phyloP scores from a whole-genome alignment of 2,888 invertebrate species.

The Odontomyia ornata region DNA sequence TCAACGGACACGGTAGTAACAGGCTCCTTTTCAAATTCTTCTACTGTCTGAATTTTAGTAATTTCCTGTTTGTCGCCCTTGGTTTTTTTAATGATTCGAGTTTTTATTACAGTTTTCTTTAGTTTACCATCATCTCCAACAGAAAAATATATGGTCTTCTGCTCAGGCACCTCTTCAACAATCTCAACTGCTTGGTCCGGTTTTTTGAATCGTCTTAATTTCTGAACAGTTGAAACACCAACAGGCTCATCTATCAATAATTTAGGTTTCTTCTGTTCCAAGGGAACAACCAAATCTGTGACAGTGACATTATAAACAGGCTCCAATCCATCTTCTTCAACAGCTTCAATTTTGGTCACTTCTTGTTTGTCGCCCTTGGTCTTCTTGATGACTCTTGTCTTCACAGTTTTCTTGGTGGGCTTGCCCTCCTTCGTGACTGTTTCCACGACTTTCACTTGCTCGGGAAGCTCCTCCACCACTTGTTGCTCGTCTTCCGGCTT shows the following conservation, averaged over 20 bases:
- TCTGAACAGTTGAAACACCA: conserved; percentile 42
- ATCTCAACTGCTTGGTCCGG: background rate
- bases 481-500: no score
- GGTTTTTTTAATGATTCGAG: conserved; percentile 58
- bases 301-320: conserved; percentile 59
- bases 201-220: conserved; percentile 54
- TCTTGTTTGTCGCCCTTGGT: no score
- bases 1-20: conserved; percentile 62
- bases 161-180: conserved; percentile 59
- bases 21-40: conserved; percentile 65
- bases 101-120: conserved; percentile 58
- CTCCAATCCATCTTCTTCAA: conserved; percentile 58
- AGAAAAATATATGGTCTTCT: conserved; percentile 59
- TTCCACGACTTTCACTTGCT: no score
- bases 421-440: no score
- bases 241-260: conserved; percentile 58
- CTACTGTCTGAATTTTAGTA: conserved; percentile 65
- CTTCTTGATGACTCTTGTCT: no score
- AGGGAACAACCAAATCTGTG: conserved; percentile 55
- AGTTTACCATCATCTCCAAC: conserved; percentile 58
- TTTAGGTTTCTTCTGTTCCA: conserved; percentile 43
- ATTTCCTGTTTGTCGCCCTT: conserved; percentile 60
- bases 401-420: no score
- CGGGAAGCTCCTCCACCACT: no score
- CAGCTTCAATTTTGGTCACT: conserved; percentile 58